These are phyloP conservation scores for Phaenicophaeus curvirostris DNA, from an alignment of 2,797 vertebrate genomes.

Conservation along the genomic window DNA sequence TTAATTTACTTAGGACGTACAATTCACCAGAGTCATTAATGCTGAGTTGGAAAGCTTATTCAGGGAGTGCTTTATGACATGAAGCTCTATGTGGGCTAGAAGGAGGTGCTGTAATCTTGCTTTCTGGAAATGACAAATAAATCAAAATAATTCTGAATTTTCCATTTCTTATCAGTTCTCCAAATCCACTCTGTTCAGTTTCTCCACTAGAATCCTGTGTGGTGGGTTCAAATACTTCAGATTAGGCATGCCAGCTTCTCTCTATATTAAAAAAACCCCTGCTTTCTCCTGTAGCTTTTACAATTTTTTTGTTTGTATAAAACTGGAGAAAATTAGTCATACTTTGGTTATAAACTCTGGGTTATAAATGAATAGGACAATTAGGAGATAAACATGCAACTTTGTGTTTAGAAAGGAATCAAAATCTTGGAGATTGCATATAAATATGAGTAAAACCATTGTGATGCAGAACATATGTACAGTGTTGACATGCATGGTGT, in stretches of 20 bases:
- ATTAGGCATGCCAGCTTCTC: not conserved
- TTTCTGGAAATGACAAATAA: conserved; percentile 34
- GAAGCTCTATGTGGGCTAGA: not conserved
- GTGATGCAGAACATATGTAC: not conserved
- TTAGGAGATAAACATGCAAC: not conserved
- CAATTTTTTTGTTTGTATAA: not conserved
- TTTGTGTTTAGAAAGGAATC: not conserved
- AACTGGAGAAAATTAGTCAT: conserved; percentile 6
- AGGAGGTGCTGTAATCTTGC: not conserved
- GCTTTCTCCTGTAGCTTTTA: not conserved
- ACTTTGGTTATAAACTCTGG: not conserved
- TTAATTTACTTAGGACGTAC: conserved; percentile 28
- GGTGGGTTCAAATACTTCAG: not conserved
- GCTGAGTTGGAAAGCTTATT: conserved; percentile 9
- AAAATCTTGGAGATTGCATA: not conserved
- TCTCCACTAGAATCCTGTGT: not conserved
- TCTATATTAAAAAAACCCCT: not conserved
- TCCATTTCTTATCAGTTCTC: not conserved
- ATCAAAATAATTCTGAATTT: not conserved
- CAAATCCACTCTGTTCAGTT: not conserved
- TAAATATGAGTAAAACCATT: not conserved
- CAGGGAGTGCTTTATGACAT: not conserved
- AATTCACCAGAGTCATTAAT: conserved; percentile 35
- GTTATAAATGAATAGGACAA: not conserved
- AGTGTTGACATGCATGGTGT: not conserved